Evolutionary conservation across 35 echinoderm and acorn worm species (phyloP).

Genomic region (Heliocidaris tuberculata): DNA sequence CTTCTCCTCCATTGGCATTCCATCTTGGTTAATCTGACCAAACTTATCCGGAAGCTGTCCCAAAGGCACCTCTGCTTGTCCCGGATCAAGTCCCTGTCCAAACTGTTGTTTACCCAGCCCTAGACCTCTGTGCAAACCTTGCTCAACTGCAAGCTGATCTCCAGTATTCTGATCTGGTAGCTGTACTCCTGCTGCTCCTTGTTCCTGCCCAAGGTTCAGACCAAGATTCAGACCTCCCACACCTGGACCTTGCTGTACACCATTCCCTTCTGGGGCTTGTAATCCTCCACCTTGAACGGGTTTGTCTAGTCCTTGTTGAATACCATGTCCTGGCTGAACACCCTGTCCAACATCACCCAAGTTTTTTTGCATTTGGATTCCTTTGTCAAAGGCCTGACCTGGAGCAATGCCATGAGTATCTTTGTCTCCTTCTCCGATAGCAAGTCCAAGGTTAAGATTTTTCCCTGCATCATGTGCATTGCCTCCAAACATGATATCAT

Average conservation of each 20-base stretch:
- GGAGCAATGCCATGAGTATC: too few relatives aligned
- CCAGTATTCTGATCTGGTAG: neutral
- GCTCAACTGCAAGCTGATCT: neutral
- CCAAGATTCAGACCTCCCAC: neutral
- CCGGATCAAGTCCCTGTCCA: neutral
- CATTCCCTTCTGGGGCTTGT: neutral
- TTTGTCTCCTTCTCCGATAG: neutral
- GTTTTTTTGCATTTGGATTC: too few relatives aligned
- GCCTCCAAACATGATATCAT: constrained; percentile 9
- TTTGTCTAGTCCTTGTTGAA: neutral
- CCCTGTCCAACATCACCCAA: neutral
- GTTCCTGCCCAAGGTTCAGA: neutral
- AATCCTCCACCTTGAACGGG: neutral
- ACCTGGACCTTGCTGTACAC: neutral
- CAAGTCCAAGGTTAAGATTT: neutral
- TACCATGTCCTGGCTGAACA: neutral
- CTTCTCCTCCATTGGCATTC: neutral
- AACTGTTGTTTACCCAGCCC: neutral
- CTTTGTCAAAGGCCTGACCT: too few relatives aligned
- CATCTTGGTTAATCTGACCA: neutral
- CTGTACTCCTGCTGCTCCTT: neutral
- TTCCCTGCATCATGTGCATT: neutral
- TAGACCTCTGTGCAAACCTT: neutral
- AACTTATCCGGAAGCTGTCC: neutral
- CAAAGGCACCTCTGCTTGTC: neutral